Base-by-base conservation (phyloP, 1,140 invertebrate genomes). In the Solen grandis region DNA sequence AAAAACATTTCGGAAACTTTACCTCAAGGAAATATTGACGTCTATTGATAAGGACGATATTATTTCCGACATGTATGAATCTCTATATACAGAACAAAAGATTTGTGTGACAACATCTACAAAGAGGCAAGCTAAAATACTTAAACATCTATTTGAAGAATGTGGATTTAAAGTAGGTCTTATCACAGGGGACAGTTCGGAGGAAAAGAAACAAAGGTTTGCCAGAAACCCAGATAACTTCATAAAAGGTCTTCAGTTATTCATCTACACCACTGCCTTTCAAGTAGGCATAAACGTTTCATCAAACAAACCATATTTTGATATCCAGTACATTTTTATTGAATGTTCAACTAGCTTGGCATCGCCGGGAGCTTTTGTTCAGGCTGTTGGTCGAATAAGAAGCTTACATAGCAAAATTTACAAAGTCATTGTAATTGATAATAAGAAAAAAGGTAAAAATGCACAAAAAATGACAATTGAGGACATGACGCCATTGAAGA, bases 281-380 rank as follows among this genome's bases (percentile, higher is more conserved):
- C 63, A 68, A 68, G 63, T 68, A 14, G 63, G 63, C 2, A 68
- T 68, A n/a, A 36, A 68, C 38, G 63, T 68, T 0, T 68, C 36
- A 1, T n/a, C 63, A 16, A 41, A 31, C 22, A 46, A 16, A 3
- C 2, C 63, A 1, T 68, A 68, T 27, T 68, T 68, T 25, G 63
- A 68, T 33, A 25, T 41, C 2, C 36, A 68, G 29, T 68, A n/a
- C 27, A 27, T 68, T 4, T 68, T 68, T n/a, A 68, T 68, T 10
- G 63, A 68, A 68, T 68, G 63, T 27, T 68, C 35, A 25, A 50
- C 35, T 3, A 8, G 25, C 16, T 35, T 68, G 2, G 36, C 63
- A 3, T 41, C 35, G n/a, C 63, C 63, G 1, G 63, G 36, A 46
- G 63, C 63, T 22, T 68, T 68, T 22, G 36, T 68, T 41, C 63